Conservation (phyloP, 2,888 invertebrate species). For the Ischnura elegans region DNA sequence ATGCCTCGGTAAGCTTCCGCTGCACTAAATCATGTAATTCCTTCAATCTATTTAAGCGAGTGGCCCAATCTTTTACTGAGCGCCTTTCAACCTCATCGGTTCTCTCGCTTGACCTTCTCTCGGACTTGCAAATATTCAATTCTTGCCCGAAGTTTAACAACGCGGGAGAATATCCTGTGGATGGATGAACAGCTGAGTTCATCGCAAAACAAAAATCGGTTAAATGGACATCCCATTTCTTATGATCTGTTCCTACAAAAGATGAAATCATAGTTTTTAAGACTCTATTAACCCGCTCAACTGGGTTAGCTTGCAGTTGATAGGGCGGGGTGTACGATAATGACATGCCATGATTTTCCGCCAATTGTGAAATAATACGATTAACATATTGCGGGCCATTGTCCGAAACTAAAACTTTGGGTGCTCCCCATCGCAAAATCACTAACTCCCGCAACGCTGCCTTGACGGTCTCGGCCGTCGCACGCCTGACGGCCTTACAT, state of each 20-base stretch:
- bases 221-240: slow-evolving; percentile 48
- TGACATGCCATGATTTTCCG: not conserved
- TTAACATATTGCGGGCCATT: not conserved
- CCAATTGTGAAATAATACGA: not conserved
- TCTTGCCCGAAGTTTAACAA: slow-evolving; percentile 59
- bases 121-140: not conserved
- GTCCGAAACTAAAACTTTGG: not conserved
- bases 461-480: not conserved
- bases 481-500: not conserved
- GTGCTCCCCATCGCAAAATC: not conserved
- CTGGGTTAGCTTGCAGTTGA: slow-evolving; percentile 70
- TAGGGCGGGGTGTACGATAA: slow-evolving; percentile 68
- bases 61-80: not conserved
- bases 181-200: slow-evolving; percentile 34
- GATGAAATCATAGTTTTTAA: slow-evolving; percentile 65
- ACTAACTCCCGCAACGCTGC: not conserved
- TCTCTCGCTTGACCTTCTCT: not conserved
- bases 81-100: not conserved
- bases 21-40: not conserved
- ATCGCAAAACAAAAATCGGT: slow-evolving; percentile 37
- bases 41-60: not conserved
- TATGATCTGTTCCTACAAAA: slow-evolving; percentile 38
- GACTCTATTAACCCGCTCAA: slow-evolving; percentile 68
- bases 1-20: not conserved
- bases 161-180: slow-evolving; percentile 51